Evolutionary conservation across 2,888 invertebrate genomes (phyloP).

Genomic region (Acanthoscelides obtectus): DNA sequence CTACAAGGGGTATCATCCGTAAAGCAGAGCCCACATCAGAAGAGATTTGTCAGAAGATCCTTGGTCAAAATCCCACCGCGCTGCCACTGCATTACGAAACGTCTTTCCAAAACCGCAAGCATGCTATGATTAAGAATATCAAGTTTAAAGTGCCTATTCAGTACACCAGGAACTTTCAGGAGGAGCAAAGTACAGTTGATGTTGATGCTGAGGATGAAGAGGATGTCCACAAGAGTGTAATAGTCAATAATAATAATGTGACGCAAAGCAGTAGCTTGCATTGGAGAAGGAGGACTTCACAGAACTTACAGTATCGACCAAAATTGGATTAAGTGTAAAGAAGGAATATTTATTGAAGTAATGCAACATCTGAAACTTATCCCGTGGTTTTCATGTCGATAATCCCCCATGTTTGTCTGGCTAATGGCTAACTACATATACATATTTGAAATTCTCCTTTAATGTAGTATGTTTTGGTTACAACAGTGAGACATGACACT

Average conservation of each 20-base stretch:
- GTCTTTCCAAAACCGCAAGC: constrained; percentile 41
- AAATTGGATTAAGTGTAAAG: background rate
- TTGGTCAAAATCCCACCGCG: constrained; percentile 26
- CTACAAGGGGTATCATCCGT: constrained; percentile 21
- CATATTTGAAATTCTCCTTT: no score
- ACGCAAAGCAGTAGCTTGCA: constrained; percentile 42
- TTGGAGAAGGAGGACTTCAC: constrained; percentile 49
- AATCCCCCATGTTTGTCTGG: no score
- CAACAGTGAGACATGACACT: no score
- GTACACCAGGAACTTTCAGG: constrained; percentile 35
- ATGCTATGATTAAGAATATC: constrained; percentile 45
- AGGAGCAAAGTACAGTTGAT: constrained; percentile 15
- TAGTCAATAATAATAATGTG: constrained; percentile 34
- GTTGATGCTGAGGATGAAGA: constrained; percentile 28
- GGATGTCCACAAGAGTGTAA: constrained; percentile 35
- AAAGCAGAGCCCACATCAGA: constrained; percentile 29
- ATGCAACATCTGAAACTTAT: no score
- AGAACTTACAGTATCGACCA: constrained; percentile 30
- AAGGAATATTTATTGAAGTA: background rate
- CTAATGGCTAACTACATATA: no score
- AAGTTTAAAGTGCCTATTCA: constrained; percentile 46
- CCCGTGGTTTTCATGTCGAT: no score
- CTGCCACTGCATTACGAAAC: constrained; percentile 41
- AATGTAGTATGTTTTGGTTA: no score
- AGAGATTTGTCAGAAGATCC: constrained; percentile 34